phyloP scores from a whole-genome alignment of 2,113 vertebrate species.

The Colinus virginianus region DNA sequence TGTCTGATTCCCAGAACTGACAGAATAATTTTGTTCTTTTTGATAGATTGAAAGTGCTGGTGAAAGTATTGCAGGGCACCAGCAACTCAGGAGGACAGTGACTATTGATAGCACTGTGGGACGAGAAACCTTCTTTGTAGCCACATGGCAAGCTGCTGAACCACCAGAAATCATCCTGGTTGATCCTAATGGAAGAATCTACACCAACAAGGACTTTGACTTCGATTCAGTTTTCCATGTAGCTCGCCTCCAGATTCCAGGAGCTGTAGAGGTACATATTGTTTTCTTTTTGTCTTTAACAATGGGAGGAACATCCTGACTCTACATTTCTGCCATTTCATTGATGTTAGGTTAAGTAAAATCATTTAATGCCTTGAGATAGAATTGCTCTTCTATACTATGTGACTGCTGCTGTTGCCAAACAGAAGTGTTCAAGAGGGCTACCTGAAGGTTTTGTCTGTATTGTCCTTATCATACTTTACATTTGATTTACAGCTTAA shows the following conservation, averaged over 20 bases:
- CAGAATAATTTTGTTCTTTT: not conserved
- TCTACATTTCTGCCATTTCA: not conserved
- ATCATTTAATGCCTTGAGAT: not conserved
- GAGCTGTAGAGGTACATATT: constrained; percentile 68
- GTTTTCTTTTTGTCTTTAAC: not conserved
- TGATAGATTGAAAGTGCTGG: constrained; percentile 73
- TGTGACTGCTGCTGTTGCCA: not conserved
- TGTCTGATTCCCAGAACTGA: not conserved
- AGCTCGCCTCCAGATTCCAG: constrained; percentile 63
- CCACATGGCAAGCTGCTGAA: constrained; percentile 56
- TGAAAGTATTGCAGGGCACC: not conserved
- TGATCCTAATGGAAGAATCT: constrained; percentile 66
- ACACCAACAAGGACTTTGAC: constrained; percentile 43
- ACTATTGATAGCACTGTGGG: constrained; percentile 71
- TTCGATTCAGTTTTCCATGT: not conserved
- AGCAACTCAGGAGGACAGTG: constrained; percentile 50
- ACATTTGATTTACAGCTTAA: not conserved
- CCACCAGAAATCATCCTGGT: constrained; percentile 46
- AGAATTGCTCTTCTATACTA: not conserved
- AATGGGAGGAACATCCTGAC: not conserved
- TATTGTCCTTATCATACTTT: not conserved
- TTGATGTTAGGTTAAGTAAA: not conserved
- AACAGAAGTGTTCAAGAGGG: not conserved
- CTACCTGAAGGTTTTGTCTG: not conserved
- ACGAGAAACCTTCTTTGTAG: constrained; percentile 73